Evolutionary conservation across 1,140 invertebrate species (phyloP).

Genomic region (Drosophila elegans): DNA sequence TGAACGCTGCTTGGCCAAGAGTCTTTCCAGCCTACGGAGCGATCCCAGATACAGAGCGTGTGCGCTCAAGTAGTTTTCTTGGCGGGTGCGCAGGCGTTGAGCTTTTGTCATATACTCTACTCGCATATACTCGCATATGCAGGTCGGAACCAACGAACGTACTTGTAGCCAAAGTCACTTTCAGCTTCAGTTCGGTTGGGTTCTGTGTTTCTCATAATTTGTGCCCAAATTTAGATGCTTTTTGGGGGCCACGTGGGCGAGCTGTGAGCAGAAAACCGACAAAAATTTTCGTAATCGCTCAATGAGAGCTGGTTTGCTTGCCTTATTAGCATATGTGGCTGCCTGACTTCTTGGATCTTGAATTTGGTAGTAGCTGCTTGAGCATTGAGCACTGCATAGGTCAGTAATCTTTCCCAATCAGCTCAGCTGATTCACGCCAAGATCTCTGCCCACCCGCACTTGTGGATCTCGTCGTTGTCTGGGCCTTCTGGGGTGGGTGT

Average conservation of each 20-base stretch:
- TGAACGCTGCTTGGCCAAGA: slow-evolving; percentile 50
- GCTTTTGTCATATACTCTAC: slow-evolving; percentile 45
- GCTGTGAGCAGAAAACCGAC: slow-evolving; percentile 27
- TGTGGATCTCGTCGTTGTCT: slow-evolving; percentile 22
- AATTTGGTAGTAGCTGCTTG: neutral
- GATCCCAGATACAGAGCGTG: slow-evolving; percentile 36
- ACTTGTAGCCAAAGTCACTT: slow-evolving; percentile 82
- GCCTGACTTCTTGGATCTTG: slow-evolving; percentile 53
- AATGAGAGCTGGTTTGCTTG: slow-evolving; percentile 46
- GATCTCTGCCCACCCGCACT: slow-evolving; percentile 61
- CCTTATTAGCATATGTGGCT: slow-evolving; percentile 70
- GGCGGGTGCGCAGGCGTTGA: slow-evolving; percentile 72
- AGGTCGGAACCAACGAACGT: slow-evolving; percentile 39
- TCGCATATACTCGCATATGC: slow-evolving; percentile 16
- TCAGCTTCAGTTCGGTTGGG: slow-evolving; percentile 67
- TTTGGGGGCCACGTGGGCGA: slow-evolving; percentile 67
- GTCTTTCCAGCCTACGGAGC: slow-evolving; percentile 38
- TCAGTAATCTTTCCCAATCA: slow-evolving; percentile 66
- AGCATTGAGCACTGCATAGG: slow-evolving; percentile 49
- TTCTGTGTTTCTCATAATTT: slow-evolving; percentile 71
- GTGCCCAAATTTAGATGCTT: slow-evolving; percentile 77
- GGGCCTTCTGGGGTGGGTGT: slow-evolving; percentile 32
- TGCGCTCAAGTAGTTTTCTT: slow-evolving; percentile 59
- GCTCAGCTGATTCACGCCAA: slow-evolving; percentile 69
- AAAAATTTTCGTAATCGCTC: slow-evolving; percentile 64